Percentiles rank a stretch among this genome's conserved stretches.
phyloP scores from a whole-genome alignment of 2,888 invertebrate species.

The Acholoe squamosa region DNA sequence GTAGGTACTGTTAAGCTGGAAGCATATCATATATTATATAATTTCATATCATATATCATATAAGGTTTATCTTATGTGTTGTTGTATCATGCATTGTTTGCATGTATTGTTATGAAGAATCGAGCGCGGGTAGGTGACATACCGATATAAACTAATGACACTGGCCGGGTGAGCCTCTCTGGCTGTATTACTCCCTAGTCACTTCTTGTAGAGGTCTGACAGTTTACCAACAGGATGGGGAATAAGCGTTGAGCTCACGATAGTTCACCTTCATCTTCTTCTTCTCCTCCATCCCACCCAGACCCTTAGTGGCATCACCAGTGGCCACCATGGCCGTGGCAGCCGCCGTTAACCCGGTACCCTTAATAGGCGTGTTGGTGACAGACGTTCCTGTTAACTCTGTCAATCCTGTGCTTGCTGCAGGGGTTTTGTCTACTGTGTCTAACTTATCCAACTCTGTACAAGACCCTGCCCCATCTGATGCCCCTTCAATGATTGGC shows the following conservation, averaged over 20 bases:
- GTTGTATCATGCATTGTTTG: not conserved
- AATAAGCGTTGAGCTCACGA: conserved; percentile 17
- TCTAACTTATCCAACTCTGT: not conserved
- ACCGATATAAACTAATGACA: too few species aligned
- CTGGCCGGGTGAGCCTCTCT: too few species aligned
- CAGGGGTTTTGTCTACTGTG: not conserved
- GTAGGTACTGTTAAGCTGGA: not conserved
- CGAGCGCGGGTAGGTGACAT: too few species aligned
- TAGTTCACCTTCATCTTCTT: conserved; percentile 45
- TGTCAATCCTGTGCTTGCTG: too few species aligned
- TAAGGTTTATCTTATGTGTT: not conserved
- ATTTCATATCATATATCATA: not conserved
- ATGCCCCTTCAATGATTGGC: conserved; percentile 46
- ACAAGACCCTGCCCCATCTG: not conserved
- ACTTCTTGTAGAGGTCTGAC: not conserved
- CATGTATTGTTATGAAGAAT: too few species aligned
- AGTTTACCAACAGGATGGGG: conserved; percentile 2
- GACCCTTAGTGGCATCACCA: not conserved
- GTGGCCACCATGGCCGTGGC: not conserved
- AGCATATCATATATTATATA: conserved; percentile 22
- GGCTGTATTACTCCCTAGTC: not conserved
- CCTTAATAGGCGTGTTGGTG: not conserved
- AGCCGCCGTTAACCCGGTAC: not conserved
- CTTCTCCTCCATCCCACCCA: conserved; percentile 3
- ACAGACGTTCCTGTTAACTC: not conserved